These are phyloP conservation scores for Stenchaetothrips biformis DNA, from an alignment of 2,888 invertebrate species.

Conservation along the genomic window DNA sequence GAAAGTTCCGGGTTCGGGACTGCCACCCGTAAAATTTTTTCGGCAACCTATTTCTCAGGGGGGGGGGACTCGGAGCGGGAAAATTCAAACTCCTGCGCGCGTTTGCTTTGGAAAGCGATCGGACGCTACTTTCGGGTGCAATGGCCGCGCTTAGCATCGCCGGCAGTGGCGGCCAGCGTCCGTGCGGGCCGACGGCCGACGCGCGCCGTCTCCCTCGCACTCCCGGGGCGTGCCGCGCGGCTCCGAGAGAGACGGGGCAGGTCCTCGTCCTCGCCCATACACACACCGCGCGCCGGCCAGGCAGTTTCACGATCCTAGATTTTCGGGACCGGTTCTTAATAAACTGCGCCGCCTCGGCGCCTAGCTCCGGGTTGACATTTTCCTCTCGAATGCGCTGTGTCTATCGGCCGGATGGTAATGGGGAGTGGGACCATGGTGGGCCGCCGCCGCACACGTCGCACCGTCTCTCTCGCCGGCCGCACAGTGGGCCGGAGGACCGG, in stretches of 20 bases:
- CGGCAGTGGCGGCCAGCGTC: background rate
- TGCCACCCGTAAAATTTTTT: too few relatives aligned
- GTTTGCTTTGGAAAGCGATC: too few relatives aligned
- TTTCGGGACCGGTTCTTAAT: slow-evolving; percentile 21
- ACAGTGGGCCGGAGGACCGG: too few relatives aligned
- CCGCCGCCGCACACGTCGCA: too few relatives aligned
- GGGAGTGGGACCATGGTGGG: too few relatives aligned
- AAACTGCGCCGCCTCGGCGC: slow-evolving; percentile 1
- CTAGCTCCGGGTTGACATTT: background rate
- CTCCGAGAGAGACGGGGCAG: background rate
- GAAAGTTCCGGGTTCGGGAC: too few relatives aligned
- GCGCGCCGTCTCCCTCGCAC: background rate
- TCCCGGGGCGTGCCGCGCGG: background rate
- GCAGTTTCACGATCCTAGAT: slow-evolving; percentile 21
- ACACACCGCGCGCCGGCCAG: background rate
- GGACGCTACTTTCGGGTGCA: too few relatives aligned
- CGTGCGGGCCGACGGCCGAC: background rate
- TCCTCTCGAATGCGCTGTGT: background rate
- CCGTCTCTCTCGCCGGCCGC: too few relatives aligned
- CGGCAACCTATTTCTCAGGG: too few relatives aligned
- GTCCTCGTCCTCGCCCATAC: background rate
- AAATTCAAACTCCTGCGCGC: background rate
- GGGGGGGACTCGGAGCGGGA: too few relatives aligned
- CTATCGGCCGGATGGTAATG: too few relatives aligned
- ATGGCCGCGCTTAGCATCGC: background rate